Conservation (phyloP, 2,113 vertebrate genomes). For the Paradoxurus hermaphroditus region DNA sequence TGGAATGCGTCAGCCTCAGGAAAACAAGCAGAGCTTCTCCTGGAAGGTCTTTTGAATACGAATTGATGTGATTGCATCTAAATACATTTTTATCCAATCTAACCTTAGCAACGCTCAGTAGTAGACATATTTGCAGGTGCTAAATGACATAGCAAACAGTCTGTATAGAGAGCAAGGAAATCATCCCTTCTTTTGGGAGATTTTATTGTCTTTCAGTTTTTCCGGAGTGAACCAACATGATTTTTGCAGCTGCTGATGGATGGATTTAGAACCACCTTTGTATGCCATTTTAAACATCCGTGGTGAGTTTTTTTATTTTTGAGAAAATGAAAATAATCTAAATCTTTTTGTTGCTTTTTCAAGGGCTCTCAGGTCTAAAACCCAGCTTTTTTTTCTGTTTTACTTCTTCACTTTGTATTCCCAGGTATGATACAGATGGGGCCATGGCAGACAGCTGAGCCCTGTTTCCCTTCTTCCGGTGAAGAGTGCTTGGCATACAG, state of each 20-base stretch:
- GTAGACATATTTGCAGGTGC: neutral
- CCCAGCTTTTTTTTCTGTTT: neutral
- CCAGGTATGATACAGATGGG: neutral
- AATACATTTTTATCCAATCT: slow-evolving; percentile 73
- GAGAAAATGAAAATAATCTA: neutral
- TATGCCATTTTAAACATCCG: neutral
- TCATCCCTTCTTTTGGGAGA: neutral
- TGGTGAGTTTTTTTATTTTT: neutral
- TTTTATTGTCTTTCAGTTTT: neutral
- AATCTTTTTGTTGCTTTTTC: neutral
- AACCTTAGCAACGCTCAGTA: slow-evolving; percentile 49
- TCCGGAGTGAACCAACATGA: neutral
- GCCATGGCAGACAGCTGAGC: neutral
- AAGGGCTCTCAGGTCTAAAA: neutral
- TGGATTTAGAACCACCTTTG: neutral
- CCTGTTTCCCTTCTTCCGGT: neutral
- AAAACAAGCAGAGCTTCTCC: neutral
- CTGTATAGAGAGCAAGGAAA: slow-evolving; percentile 36
- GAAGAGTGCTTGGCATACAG: rapidly evolving
- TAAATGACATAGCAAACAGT: slow-evolving; percentile 45
- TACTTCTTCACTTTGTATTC: neutral
- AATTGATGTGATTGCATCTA: slow-evolving; percentile 73
- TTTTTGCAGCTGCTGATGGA: neutral
- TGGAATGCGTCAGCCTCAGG: slow-evolving; percentile 49
- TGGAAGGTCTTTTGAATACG: slow-evolving; percentile 67